Percentiles rank a stretch among this genome's conserved stretches.
Conservation (phyloP, 2,888 invertebrate species). For the Listrodromus nycthemerus region DNA sequence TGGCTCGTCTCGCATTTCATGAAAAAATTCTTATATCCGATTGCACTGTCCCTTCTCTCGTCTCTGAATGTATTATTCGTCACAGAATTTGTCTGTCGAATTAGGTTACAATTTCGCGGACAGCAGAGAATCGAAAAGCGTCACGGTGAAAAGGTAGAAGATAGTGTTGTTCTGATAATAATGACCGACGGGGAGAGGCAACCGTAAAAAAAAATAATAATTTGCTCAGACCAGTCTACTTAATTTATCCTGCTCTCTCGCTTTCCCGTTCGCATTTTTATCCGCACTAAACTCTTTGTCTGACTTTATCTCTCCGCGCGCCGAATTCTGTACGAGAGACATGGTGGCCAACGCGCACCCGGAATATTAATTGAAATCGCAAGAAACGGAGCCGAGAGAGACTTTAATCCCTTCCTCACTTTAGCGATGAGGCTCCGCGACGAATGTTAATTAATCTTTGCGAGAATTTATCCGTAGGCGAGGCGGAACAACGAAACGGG, state of each 20-base stretch:
- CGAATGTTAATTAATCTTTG: conserved; percentile 60
- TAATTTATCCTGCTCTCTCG: not conserved
- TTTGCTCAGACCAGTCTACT: not conserved
- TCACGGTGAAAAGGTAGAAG: not conserved
- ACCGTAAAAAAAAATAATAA: conserved; percentile 23
- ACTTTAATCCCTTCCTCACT: conserved; percentile 17
- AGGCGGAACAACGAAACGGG: not conserved
- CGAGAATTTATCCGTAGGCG: conserved; percentile 38
- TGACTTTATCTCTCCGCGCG: not conserved
- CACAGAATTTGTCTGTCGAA: not conserved
- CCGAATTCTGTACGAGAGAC: conserved; percentile 30
- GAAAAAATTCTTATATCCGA: not conserved
- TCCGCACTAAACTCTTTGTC: conserved; percentile 27
- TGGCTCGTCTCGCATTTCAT: not conserved
- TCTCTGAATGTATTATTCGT: not conserved
- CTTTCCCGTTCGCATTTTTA: conserved; percentile 44
- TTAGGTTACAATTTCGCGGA: conserved; percentile 21
- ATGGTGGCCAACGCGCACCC: conserved; percentile 31
- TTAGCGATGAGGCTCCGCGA: conserved; percentile 26
- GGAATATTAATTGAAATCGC: conserved; percentile 58
- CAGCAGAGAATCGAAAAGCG: not conserved
- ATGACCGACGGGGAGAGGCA: conserved; percentile 31
- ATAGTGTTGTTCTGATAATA: not conserved
- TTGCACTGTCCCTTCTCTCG: not conserved
- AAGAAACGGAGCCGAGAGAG: conserved; percentile 19